These are phyloP conservation scores for Paramormyrops kingsleyae DNA, from an alignment of 2,113 vertebrate species.

Conservation along the genomic window DNA sequence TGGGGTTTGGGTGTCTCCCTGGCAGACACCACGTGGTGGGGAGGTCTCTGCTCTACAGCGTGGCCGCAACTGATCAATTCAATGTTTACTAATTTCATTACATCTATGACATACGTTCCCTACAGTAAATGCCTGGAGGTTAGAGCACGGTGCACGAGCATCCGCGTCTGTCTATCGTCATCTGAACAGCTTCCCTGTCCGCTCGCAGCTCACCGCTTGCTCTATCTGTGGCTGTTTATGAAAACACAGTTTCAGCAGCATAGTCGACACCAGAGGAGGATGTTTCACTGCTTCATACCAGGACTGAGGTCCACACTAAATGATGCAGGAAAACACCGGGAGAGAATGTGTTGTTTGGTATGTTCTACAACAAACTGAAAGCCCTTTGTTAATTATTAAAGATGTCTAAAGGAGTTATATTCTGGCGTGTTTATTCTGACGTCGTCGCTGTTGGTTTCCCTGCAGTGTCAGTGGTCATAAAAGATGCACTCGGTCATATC, in stretches of 20 bases:
- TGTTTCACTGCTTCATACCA: background rate
- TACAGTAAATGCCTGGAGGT: background rate
- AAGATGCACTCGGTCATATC: background rate
- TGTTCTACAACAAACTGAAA: background rate
- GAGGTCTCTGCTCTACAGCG: background rate
- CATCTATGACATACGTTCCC: background rate
- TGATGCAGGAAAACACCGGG: background rate
- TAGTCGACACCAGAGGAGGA: background rate
- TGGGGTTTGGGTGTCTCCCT: background rate
- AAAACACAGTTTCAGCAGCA: background rate
- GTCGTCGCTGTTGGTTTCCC: background rate
- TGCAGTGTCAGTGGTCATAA: background rate
- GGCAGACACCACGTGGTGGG: background rate
- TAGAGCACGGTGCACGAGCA: background rate
- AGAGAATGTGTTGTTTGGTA: background rate
- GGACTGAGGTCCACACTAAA: background rate
- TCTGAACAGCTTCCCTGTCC: background rate
- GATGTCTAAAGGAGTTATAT: background rate
- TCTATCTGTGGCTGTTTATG: background rate
- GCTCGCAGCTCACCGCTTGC: background rate
- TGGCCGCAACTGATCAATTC: background rate
- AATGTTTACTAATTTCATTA: constrained; percentile 5
- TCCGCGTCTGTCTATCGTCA: background rate
- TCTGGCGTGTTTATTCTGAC: background rate
- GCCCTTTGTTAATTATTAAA: background rate